phyloP scores from a whole-genome alignment of 2,888 invertebrate genomes.

The Agriotes lineatus region DNA sequence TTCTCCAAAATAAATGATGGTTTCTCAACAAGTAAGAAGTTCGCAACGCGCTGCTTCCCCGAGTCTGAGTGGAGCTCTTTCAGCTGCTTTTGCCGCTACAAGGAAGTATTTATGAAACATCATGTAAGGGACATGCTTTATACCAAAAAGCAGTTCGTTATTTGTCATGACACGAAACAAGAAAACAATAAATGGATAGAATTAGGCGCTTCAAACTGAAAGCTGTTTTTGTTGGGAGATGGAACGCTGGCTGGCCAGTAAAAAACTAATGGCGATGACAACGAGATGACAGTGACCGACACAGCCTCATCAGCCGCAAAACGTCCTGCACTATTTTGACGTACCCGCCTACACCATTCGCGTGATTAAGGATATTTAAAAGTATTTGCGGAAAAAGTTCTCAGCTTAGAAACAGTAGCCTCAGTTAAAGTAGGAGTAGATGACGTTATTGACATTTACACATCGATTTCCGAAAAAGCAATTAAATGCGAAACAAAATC shows the following conservation, averaged over 20 bases:
- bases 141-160: slow-evolving; percentile 9
- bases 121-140: too few species aligned
- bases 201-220: slow-evolving; percentile 1
- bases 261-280: slow-evolving; percentile 25
- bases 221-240: slow-evolving; percentile 14
- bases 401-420: too few species aligned
- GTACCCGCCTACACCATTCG: background rate
- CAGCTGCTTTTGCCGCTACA: too few species aligned
- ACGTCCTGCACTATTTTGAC: slow-evolving; percentile 16
- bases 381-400: background rate
- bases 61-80: too few species aligned
- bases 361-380: slow-evolving; percentile 1
- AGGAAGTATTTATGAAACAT: too few species aligned
- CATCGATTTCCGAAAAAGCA: too few species aligned
- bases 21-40: too few species aligned
- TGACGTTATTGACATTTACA: too few species aligned
- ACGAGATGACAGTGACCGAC: slow-evolving; percentile 30
- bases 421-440: too few species aligned
- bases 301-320: slow-evolving; percentile 22
- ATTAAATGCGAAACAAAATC: too few species aligned
- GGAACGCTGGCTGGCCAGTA: slow-evolving; percentile 5
- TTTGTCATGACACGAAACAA: slow-evolving; percentile 14
- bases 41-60: too few species aligned
- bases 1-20: too few species aligned
- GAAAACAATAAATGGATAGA: slow-evolving; percentile 24